phyloP scores from a whole-genome alignment of 1,140 invertebrate species.

The Propsilocerus akamusi region DNA sequence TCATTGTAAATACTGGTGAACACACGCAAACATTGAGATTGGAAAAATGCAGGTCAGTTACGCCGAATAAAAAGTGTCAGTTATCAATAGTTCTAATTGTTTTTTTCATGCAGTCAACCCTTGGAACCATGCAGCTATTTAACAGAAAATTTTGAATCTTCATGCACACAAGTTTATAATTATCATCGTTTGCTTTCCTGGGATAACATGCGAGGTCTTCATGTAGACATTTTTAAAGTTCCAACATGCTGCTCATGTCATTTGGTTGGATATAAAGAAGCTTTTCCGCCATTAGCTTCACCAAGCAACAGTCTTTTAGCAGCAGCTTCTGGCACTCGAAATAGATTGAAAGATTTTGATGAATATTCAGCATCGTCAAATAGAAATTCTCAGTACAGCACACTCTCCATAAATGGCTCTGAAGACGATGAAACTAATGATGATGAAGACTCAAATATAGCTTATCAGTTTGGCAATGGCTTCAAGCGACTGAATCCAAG shows the following conservation, averaged over 20 bases:
- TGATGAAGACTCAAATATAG: background rate
- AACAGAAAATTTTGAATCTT: conserved; percentile 59
- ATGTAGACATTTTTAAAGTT: conserved; percentile 76
- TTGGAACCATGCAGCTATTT: conserved; percentile 58
- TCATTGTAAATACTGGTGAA: conserved; percentile 69
- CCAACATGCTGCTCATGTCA: conserved; percentile 73
- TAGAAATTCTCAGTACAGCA: background rate
- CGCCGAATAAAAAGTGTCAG: too few species aligned
- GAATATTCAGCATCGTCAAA: background rate
- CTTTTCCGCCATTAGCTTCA: conserved; percentile 33
- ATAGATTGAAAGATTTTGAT: background rate
- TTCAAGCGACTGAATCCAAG: conserved; percentile 5
- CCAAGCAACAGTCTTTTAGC: background rate
- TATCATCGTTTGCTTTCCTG: conserved; percentile 72
- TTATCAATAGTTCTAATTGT: too few species aligned
- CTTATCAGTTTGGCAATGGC: conserved; percentile 7
- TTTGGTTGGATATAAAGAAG: conserved; percentile 50
- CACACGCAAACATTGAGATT: conserved; percentile 68
- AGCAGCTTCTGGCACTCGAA: background rate
- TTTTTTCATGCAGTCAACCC: conserved; percentile 39
- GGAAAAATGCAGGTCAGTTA: conserved; percentile 62
- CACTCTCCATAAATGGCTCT: background rate
- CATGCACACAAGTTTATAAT: conserved; percentile 69
- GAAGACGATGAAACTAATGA: conserved; percentile 9
- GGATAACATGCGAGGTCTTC: conserved; percentile 59